Percentiles rank a stretch among this genome's conserved stretches.
Conservation (phyloP, 2,888 invertebrate genomes). For the Trisateles emortualis region DNA sequence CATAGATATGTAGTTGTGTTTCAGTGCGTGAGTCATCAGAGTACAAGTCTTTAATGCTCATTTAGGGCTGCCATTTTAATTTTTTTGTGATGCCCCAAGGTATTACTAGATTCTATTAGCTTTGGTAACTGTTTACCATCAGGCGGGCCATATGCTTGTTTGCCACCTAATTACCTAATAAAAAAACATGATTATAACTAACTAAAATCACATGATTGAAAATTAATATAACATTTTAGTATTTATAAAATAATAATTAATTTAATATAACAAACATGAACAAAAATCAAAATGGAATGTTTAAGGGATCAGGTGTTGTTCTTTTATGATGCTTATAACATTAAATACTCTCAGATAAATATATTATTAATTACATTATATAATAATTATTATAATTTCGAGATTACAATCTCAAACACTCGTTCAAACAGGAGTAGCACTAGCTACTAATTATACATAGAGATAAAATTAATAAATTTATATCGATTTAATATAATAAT, state of each 20-base stretch:
- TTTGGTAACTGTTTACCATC: too few species aligned
- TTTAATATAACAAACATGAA: conserved; percentile 43
- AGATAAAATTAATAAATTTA: too few species aligned
- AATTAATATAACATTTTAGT: conserved; percentile 30
- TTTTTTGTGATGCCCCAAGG: too few species aligned
- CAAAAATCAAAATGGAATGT: conserved; percentile 71
- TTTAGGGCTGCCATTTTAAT: too few species aligned
- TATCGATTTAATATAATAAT: conserved; percentile 27
- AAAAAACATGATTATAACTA: conserved; percentile 38
- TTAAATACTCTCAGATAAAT: conserved; percentile 62
- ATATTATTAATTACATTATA: conserved; percentile 42
- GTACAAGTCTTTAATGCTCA: too few species aligned
- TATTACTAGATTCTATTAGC: too few species aligned
- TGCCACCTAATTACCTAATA: too few species aligned
- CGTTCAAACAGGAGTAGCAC: conserved; percentile 67
- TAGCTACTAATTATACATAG: conserved; percentile 59
- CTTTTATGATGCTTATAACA: conserved; percentile 62
- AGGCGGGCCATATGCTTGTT: too few species aligned
- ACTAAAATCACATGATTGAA: conserved; percentile 47
- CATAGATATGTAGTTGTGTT: too few species aligned
- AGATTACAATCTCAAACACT: conserved; percentile 65
- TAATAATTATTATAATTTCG: conserved; percentile 43
- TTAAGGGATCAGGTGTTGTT: conserved; percentile 48
- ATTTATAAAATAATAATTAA: conserved; percentile 23
- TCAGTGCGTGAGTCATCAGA: too few species aligned